Conservation (phyloP, 2,113 vertebrate species). For the Acanthisitta chloris region DNA sequence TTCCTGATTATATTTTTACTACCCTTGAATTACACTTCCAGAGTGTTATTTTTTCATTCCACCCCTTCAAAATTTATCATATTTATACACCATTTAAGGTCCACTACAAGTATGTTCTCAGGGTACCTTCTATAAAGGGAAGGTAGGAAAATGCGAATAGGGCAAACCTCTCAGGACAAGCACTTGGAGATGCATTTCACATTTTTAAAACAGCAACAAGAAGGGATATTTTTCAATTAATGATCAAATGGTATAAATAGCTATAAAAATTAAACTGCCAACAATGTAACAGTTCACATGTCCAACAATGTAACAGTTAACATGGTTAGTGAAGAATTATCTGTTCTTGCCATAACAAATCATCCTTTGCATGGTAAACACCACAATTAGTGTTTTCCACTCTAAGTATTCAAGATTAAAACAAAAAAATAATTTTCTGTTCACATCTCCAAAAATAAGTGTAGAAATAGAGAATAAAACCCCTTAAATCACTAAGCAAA, state of each 20-base stretch:
- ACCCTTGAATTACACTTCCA: neutral
- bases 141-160: neutral
- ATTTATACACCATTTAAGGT: neutral
- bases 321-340: neutral
- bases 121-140: neutral
- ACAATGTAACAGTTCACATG: neutral
- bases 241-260: neutral
- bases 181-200: neutral
- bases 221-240: neutral
- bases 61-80: neutral
- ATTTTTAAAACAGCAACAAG: neutral
- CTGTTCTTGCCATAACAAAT: neutral
- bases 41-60: neutral
- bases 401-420: neutral
- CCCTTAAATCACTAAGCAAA: neutral
- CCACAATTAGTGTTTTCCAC: neutral
- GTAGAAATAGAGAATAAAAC: neutral
- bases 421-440: neutral
- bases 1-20: slow-evolving; percentile 7
- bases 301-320: neutral
- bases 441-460: neutral
- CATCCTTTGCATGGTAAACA: neutral
- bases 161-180: neutral
- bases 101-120: neutral
- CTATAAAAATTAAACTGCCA: neutral